Percentiles rank a stretch among this genome's conserved stretches.
These are phyloP conservation scores for Callionymus lyra DNA, from an alignment of 2,113 vertebrate genomes.

Conservation along the genomic window DNA sequence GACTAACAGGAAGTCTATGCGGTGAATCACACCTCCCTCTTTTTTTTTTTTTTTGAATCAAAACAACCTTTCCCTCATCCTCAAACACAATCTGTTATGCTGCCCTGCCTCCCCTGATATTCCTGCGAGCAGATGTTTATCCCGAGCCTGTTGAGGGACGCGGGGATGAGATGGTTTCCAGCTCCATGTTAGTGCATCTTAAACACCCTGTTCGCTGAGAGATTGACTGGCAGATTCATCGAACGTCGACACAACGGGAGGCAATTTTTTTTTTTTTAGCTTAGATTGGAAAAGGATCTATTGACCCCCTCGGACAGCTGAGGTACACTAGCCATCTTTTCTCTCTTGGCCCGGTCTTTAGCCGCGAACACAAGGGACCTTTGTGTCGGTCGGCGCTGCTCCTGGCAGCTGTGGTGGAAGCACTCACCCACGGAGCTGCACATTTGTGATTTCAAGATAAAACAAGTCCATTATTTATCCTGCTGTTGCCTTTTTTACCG, in stretches of 20 bases:
- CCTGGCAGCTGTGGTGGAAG: conserved; percentile 61
- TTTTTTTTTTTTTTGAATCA: conserved; percentile 42
- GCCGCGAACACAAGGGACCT: conserved; percentile 49
- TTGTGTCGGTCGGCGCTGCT: conserved; percentile 55
- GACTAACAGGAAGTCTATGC: conserved; percentile 31
- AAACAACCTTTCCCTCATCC: conserved; percentile 52
- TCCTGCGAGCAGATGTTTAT: conserved; percentile 53
- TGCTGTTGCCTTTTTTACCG: conserved; percentile 21
- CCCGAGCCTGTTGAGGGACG: conserved; percentile 28
- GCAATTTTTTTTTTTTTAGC: conserved; percentile 24
- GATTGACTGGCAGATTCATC: not conserved
- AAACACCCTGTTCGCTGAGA: too few species aligned
- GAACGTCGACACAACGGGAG: not conserved
- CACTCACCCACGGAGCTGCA: conserved; percentile 51
- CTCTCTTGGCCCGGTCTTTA: conserved; percentile 51
- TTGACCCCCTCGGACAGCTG: conserved; percentile 61
- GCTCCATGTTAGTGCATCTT: conserved; percentile 8
- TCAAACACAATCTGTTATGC: conserved; percentile 45
- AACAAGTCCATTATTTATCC: conserved; percentile 27
- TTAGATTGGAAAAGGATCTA: conserved; percentile 40
- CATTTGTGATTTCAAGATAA: conserved; percentile 48
- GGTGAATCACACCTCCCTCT: conserved; percentile 36
- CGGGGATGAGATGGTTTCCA: conserved; percentile 23
- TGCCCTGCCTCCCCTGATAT: conserved; percentile 37
- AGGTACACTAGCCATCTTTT: conserved; percentile 56